A percentile compares a stretch with the other conserved stretches of the same genome.
Evolutionary conservation across 2,888 invertebrate genomes (phyloP).

Genomic region (Tetanocera ferruginea): DNA sequence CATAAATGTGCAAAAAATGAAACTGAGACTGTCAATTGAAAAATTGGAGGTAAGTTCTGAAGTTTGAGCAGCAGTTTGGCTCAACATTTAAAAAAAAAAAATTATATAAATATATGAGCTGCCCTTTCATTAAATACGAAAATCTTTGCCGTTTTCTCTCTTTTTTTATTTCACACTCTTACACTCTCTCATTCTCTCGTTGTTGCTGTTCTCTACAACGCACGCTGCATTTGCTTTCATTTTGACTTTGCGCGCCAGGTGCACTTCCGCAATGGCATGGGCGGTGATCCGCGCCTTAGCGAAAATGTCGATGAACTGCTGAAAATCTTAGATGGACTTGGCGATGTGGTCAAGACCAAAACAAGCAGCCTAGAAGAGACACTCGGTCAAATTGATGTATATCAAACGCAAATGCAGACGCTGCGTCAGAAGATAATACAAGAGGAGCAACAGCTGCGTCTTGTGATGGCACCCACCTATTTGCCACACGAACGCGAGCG

Average conservation of each 20-base stretch:
- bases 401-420: constrained; percentile 88
- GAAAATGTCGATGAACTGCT: constrained; percentile 80
- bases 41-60: constrained; percentile 83
- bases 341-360: constrained; percentile 61
- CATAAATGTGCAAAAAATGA: constrained; percentile 89
- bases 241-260: constrained; percentile 72
- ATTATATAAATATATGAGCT: not conserved
- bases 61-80: not conserved
- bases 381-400: constrained; percentile 87
- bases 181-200: constrained; percentile 6
- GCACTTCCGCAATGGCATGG: constrained; percentile 89
- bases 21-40: constrained; percentile 89
- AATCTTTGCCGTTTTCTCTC: constrained; percentile 32
- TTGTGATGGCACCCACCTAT: constrained; percentile 86
- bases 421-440: constrained; percentile 87
- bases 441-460: constrained; percentile 88
- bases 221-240: not conserved
- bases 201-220: too few species aligned
- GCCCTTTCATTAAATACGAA: not conserved
- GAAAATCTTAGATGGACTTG: constrained; percentile 76
- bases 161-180: constrained; percentile 29
- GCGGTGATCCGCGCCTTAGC: constrained; percentile 82
- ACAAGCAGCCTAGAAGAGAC: constrained; percentile 78
- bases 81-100: too few species aligned
- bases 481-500: constrained; percentile 86